Base-by-base conservation (phyloP, 1,140 invertebrate genomes). In the Diuraphis noxia region DNA sequence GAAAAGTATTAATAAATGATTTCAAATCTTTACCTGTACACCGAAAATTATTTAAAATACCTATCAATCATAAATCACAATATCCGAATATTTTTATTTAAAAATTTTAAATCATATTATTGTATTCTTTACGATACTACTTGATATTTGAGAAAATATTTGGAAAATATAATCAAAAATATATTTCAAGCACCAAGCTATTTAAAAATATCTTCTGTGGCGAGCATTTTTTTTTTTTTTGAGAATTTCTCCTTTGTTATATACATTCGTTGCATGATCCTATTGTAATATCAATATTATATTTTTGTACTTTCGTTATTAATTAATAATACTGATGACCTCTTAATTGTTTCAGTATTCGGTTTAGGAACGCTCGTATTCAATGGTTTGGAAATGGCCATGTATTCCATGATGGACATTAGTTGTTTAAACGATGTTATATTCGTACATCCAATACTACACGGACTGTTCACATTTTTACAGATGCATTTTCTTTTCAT, bases 401-500 rank as follows among this genome's bases (percentile, higher is more conserved):
- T 95, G 94, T 94, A 95, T 92, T 95, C 95, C 72, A 95, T 95
- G 93, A 95, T 95, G 94, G 94, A 95, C 92, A 94, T 94, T 7
- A 93, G 94, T 30, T 96, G 95, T 92, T 94, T 95, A 56, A 95
- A 94, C 92, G 95, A 95, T 92, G 94, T 96, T 34, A 94, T 95
- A 88, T 95, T 95, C 56, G 94, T 96, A 5, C 95, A 96, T 93
- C 96, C 96, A 2, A 94, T 96, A n/a, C 93, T 96, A 23, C 95
- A 96, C 85, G 95, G 95, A n/a, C 94, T 96, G 82, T 96, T 96
- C 93, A 96, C 96, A 3, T 96, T 96, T 92, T 93, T 96, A 38
- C 96, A 96, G 93, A 96, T 96, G 94, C 96, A 96, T 93, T 96
- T 96, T 93, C 94, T 96, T 30, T 96, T 96, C 93, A 95, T 96